Percentiles rank a stretch among this genome's conserved stretches.
These are phyloP conservation scores for Doryteuthis pealeii DNA, from an alignment of 1,140 invertebrate species.

Conservation along the genomic window DNA sequence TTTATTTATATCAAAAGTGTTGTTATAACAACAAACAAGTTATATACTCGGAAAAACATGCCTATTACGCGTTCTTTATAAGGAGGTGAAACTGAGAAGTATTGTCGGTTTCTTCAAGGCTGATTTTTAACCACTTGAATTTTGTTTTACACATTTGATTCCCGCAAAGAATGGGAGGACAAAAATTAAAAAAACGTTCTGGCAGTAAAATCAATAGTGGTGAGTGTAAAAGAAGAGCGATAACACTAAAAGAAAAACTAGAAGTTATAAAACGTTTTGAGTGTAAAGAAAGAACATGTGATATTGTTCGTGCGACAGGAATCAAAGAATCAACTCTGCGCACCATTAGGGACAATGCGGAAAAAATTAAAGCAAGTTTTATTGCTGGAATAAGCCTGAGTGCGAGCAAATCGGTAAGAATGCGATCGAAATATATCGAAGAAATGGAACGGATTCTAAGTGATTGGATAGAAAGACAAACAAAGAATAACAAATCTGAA, in stretches of 20 bases:
- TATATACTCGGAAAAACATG: no score
- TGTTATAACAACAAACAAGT: no score
- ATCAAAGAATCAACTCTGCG: neutral
- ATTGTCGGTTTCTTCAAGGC: no score
- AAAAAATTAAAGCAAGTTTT: conserved; percentile 3
- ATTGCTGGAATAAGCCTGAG: neutral
- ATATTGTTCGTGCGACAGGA: neutral
- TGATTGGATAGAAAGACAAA: neutral
- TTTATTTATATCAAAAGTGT: no score
- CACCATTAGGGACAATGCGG: neutral
- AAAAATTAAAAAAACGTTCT: neutral
- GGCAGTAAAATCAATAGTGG: neutral
- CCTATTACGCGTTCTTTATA: no score
- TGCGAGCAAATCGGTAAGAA: neutral
- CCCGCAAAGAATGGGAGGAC: no score
- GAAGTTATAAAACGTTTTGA: neutral
- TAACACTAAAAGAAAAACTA: neutral
- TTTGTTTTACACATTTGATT: no score
- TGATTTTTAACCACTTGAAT: no score
- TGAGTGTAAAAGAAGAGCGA: neutral
- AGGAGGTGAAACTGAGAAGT: no score
- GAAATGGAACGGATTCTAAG: neutral
- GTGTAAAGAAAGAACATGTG: neutral
- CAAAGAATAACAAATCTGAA: neutral
- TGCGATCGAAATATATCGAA: neutral